Evolutionary conservation across 2,888 invertebrate genomes (phyloP), one percentile per base, ranked within the genome.

Genomic region (Smittia sp.): DNA sequence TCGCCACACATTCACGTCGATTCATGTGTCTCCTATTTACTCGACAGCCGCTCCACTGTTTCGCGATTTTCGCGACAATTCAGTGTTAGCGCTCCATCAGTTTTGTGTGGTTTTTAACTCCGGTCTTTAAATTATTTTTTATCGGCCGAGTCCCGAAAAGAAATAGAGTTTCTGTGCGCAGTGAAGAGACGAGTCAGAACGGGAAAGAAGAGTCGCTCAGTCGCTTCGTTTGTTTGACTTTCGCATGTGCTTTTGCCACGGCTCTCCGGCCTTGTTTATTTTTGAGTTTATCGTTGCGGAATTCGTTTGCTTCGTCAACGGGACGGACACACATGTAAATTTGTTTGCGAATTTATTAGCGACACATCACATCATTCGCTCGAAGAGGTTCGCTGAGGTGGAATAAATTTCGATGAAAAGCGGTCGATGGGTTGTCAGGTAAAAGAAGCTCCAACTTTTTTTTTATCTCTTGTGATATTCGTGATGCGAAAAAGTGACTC

Each of bases 1-100:
- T 25, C 1, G 4, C 1, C 63, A 63, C 25, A 63, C 25, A 63
- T 63, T 2, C 25, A 63, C 22, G 22, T 20, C 27, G 63, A 25
- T 25, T 4, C 62, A 32, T 46, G 4, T 32, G 22, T 24, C 54
- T 62, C 62, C 62, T 72, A 72, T 72, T 72, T 70, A 58, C 54
- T 66, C 27, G n/a, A 38, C 15, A 38, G 39, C 6, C 39, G 20
- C 27, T 18, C 54, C 54, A 54, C 38, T 32, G 32, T 72, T 72
- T 58, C 20, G 58, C 62, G 72, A 72, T 72, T 72, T 72, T 72
- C 38, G 62, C 72, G 72, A 69, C 72, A 72, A 72, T 72, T 72
- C 62, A 38, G 72, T 72, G 38, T 72, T 58, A 72, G 72, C 32
- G 24, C 72, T 72, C 62, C 72, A 62, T 72, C 72, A 62, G 72